Conservation (phyloP, 2,888 invertebrate species). For the Mellilla xanthometata region DNA sequence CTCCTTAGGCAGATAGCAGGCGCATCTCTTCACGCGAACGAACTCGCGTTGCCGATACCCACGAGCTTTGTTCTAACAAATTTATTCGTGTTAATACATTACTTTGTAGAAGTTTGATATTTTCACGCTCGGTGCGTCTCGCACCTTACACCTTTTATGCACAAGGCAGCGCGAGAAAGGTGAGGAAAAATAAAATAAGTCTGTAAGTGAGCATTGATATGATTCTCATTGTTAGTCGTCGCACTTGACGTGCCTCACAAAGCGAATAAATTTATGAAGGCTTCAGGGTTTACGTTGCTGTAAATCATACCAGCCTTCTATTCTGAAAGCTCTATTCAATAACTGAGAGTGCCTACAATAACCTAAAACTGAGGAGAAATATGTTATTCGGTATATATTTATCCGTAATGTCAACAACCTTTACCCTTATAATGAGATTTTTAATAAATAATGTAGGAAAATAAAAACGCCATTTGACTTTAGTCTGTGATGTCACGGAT, state of each 20-base stretch:
- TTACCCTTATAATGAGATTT: too few species aligned
- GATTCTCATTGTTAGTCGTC: conserved; percentile 37
- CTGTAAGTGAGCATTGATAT: conserved; percentile 33
- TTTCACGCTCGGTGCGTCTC: too few species aligned
- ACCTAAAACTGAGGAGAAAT: too few species aligned
- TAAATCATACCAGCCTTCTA: conserved; percentile 42
- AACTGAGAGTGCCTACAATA: conserved; percentile 3
- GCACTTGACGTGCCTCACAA: conserved; percentile 36
- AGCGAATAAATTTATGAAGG: conserved; percentile 33
- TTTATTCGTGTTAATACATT: too few species aligned
- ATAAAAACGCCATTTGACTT: too few species aligned
- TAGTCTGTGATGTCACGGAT: too few species aligned
- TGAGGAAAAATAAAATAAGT: conserved; percentile 31
- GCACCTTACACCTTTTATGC: background rate
- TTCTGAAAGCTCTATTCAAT: conserved; percentile 19
- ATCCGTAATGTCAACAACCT: too few species aligned
- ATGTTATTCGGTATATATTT: too few species aligned
- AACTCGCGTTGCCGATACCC: conserved; percentile 6
- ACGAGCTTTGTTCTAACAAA: too few species aligned
- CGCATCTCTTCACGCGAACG: conserved; percentile 41
- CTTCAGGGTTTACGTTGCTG: conserved; percentile 37
- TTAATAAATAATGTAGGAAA: too few species aligned
- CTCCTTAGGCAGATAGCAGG: conserved; percentile 57
- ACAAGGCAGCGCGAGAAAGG: conserved; percentile 15
- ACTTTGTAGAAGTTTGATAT: too few species aligned